phyloP scores from a whole-genome alignment of 2,113 vertebrate species.

The Pleuronectes platessa region DNA sequence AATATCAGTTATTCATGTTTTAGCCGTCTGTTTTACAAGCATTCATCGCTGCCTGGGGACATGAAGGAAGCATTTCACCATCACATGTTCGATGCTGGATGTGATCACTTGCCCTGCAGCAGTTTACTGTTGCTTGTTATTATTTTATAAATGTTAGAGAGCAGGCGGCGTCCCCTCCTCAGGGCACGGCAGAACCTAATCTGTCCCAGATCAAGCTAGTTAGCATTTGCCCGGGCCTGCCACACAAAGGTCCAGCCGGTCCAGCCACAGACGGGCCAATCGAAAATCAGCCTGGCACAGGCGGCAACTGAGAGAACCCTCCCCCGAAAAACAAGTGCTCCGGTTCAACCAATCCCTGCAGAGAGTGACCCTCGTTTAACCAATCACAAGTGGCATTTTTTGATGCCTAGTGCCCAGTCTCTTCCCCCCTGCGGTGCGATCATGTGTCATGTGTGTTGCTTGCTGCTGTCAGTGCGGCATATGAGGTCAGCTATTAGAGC shows the following conservation, averaged over 20 bases:
- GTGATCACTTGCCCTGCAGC: conserved; percentile 8
- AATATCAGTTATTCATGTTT: background rate
- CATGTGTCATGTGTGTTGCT: conserved; percentile 16
- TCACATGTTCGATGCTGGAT: conserved; percentile 19
- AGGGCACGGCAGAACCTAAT: conserved; percentile 13
- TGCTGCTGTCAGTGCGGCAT: background rate
- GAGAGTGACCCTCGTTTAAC: conserved; percentile 21
- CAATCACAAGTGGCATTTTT: conserved; percentile 17
- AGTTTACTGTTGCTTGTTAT: conserved; percentile 17
- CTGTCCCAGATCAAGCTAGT: conserved; percentile 41
- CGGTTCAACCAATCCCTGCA: background rate
- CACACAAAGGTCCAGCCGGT: conserved; percentile 41
- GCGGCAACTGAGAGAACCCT: background rate
- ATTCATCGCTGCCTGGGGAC: background rate
- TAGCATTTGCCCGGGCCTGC: conserved; percentile 40
- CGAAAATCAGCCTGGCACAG: conserved; percentile 19
- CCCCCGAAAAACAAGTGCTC: background rate
- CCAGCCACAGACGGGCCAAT: conserved; percentile 19
- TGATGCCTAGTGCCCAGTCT: conserved; percentile 3
- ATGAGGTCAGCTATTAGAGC: conserved; percentile 35
- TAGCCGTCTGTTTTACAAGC: background rate
- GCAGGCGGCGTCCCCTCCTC: conserved; percentile 8
- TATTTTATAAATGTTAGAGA: conserved; percentile 42
- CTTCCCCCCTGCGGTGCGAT: background rate
- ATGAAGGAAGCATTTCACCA: background rate